phyloP scores from a whole-genome alignment of 2,888 invertebrate genomes.

The Phortica magna region DNA sequence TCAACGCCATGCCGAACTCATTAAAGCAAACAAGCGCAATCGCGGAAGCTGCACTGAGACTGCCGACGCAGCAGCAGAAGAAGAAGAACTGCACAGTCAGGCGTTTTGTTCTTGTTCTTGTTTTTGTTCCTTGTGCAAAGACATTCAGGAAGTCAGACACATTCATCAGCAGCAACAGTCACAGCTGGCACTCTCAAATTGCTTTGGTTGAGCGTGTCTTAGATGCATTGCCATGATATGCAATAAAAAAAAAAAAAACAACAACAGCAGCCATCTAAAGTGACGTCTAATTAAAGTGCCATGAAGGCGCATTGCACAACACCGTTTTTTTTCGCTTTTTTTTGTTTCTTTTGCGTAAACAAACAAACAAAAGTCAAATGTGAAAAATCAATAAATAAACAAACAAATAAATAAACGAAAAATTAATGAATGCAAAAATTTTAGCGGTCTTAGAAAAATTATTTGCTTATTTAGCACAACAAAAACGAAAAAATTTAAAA shows the following conservation, averaged over 20 bases:
- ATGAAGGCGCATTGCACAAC: not conserved
- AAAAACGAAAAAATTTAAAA: not conserved
- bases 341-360: conserved; percentile 2
- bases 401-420: not conserved
- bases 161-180: not conserved
- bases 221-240: not conserved
- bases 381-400: not conserved
- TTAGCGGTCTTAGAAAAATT: conserved; percentile 1
- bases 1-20: no score
- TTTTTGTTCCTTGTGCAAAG: not conserved
- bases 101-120: no score
- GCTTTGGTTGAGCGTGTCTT: no score
- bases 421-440: not conserved
- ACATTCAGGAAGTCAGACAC: not conserved
- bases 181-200: conserved; percentile 3
- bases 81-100: not conserved
- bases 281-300: not conserved
- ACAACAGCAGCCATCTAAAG: not conserved
- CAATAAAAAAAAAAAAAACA: not conserved
- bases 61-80: not conserved
- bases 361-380: conserved; percentile 10
- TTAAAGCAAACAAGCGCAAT: not conserved
- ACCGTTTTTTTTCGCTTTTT: conserved; percentile 13
- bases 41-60: not conserved
- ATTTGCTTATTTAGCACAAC: conserved; percentile 6